Evolutionary conservation across 2,113 vertebrate species (phyloP), one percentile per base, ranked within the genome.

Genomic region (Sapayoa aenigma): DNA sequence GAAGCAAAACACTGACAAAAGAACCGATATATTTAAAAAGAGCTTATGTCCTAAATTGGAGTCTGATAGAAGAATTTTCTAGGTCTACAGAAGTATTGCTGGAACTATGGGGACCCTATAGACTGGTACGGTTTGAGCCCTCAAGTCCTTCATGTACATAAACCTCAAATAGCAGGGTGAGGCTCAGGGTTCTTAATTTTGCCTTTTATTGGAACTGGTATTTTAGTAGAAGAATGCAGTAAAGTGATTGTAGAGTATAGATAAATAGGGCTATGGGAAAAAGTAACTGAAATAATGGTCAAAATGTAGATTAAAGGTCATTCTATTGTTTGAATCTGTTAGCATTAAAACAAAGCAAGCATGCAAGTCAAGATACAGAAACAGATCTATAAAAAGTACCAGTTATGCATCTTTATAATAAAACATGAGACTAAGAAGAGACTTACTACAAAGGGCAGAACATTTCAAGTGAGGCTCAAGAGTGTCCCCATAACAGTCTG

Each of bases 61-160:
- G 33, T 17, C 35, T 0, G 0, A 18, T 3, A 42, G 49, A 62
- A 69, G 16, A 67, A 49, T 42, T 58, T 89, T 5, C 49, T 46
- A 37, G 5, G 5, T 78, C 46, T 62, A 3, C 20, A 33, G 4
- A 59, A 72, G 10, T 80, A 17, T 31, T 44, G 27, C 18, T 84
- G 56, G 53, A 75, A 28, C 25, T 33, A 3, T 33, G 10, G 11
- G 22, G 8, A 62, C 8, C 4, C 9, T 46, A 2, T 11, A 19
- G 22, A 12, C 42, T 53, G 14, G 42, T 55, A 21, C 0, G 0
- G 13, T 77, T 93, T 46, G 7, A 52, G 23, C 62, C 60, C 2
- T 72, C 6, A 16, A 14, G 17, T 85, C 74, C 30, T 84, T 78
- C 28, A 23, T 41, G 39, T 18, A 31, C 16, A 10, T 59, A 11